These are phyloP conservation scores for Gymnodraco acuticeps DNA, from an alignment of 2,797 vertebrate genomes.

Conservation along the genomic window DNA sequence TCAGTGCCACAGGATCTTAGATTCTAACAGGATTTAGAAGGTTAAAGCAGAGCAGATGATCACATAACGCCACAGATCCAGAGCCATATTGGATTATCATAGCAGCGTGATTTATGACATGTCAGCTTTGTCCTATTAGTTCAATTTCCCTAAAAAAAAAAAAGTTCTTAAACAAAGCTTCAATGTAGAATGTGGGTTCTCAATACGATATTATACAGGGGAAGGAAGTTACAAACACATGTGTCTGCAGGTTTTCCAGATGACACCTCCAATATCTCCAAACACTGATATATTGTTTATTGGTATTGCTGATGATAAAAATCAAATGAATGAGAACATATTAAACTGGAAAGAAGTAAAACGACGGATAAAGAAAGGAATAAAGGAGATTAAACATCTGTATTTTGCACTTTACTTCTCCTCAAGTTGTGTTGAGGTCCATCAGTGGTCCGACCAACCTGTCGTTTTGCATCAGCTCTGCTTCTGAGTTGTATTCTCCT, in stretches of 20 bases:
- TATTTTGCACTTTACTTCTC: no score
- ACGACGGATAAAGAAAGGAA: neutral
- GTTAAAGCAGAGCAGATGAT: conserved; percentile 41
- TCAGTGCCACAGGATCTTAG: conserved; percentile 37
- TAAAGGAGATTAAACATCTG: neutral
- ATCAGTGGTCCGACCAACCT: conserved; percentile 1
- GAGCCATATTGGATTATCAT: conserved; percentile 42
- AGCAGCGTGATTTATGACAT: conserved; percentile 30
- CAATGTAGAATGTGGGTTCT: neutral
- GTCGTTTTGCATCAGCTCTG: neutral
- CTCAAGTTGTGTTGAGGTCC: conserved; percentile 1
- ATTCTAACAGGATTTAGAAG: conserved; percentile 53
- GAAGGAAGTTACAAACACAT: neutral
- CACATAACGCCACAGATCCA: conserved; percentile 42
- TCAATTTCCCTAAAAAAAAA: neutral
- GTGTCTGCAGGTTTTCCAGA: neutral
- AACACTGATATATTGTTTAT: neutral
- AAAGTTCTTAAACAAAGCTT: conserved; percentile 4
- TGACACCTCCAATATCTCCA: neutral
- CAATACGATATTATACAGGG: neutral
- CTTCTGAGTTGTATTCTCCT: conserved; percentile 6
- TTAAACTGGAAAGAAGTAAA: neutral
- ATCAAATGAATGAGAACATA: neutral
- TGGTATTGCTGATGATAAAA: no score
- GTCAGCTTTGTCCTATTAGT: conserved; percentile 20